These are phyloP conservation scores for Pica pica DNA, from an alignment of 2,113 vertebrate species.

Conservation along the genomic window DNA sequence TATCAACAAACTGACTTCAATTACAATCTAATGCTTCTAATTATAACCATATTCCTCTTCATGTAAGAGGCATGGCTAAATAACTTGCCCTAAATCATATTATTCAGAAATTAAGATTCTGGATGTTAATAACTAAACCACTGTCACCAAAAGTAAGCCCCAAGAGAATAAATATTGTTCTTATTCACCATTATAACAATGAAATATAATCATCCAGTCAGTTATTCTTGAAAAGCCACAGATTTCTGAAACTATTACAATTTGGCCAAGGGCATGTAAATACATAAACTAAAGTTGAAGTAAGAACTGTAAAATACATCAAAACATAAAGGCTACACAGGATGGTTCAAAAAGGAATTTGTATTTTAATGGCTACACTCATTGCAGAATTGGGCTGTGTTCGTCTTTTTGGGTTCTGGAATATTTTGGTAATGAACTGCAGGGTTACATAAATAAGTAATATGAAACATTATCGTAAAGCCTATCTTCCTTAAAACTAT, in stretches of 20 bases:
- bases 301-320: neutral
- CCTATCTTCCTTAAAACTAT: neutral
- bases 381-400: rapidly evolving
- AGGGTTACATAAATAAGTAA: neutral
- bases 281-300: neutral
- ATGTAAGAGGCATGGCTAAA: neutral
- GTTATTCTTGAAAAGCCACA: neutral
- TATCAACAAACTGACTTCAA: neutral
- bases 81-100: neutral
- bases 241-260: neutral
- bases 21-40: neutral
- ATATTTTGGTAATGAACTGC: neutral
- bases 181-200: neutral
- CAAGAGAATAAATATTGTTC: neutral
- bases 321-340: neutral
- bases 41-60: neutral
- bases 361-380: neutral
- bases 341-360: neutral
- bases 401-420: rapidly evolving
- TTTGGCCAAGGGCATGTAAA: neutral
- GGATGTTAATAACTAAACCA: neutral
- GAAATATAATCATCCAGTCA: neutral
- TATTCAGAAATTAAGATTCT: neutral
- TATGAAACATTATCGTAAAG: neutral
- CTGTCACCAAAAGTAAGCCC: neutral